These are phyloP conservation scores for Lerema accius DNA, from an alignment of 1,140 invertebrate genomes.

Conservation along the genomic window DNA sequence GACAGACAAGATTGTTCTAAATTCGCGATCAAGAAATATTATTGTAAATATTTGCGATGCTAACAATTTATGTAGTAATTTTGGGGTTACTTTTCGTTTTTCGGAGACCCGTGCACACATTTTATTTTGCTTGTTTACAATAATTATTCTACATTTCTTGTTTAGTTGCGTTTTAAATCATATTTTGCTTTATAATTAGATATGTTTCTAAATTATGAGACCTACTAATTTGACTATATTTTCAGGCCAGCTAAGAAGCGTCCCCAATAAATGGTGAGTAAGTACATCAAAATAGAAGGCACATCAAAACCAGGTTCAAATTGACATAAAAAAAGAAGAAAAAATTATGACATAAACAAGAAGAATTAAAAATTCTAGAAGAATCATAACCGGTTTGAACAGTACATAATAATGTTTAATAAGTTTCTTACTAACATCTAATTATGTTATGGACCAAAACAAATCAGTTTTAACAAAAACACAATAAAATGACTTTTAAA, in stretches of 20 bases:
- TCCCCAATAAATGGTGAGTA: conserved; percentile 44
- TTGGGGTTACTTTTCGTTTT: not conserved
- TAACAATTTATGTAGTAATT: too few species aligned
- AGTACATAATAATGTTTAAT: too few species aligned
- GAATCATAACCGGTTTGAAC: not conserved
- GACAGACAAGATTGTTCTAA: too few species aligned
- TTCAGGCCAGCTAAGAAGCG: conserved; percentile 49
- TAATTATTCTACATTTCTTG: conserved; percentile 1
- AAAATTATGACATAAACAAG: not conserved
- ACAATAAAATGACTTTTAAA: conserved; percentile 12
- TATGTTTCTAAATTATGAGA: not conserved
- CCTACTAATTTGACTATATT: conserved; percentile 21
- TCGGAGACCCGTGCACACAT: conserved; percentile 34
- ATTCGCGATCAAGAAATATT: too few species aligned
- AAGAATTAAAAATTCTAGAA: conserved; percentile 21
- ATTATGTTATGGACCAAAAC: conserved; percentile 10
- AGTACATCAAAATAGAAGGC: conserved; percentile 34
- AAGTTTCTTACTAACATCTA: not conserved
- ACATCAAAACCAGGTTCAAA: conserved; percentile 25
- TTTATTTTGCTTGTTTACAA: conserved; percentile 38
- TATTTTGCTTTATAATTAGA: conserved; percentile 21
- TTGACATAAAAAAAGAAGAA: conserved; percentile 23
- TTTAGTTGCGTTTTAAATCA: conserved; percentile 20
- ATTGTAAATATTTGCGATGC: too few species aligned
- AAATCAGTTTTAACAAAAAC: conserved; percentile 15